phyloP scores from a whole-genome alignment of 2,888 invertebrate species.

The Galerucella pusilla region DNA sequence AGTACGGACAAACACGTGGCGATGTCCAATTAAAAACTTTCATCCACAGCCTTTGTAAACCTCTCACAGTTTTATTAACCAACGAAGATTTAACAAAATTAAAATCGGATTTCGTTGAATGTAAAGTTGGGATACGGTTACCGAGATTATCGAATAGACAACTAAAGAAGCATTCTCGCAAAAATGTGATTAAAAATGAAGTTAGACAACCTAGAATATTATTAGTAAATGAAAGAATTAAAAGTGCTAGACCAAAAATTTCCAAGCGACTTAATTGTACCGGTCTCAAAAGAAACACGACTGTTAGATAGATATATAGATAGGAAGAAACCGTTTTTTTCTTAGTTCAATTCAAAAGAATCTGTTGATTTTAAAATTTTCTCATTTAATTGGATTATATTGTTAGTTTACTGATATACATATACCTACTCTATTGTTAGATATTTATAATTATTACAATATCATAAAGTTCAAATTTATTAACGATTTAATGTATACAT shows the following conservation, averaged over 20 bases:
- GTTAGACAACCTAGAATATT: neutral
- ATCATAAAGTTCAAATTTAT: neutral
- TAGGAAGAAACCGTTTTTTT: neutral
- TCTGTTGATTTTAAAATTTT: neutral
- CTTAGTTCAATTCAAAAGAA: neutral
- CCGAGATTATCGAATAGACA: constrained; percentile 20
- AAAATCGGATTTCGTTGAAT: constrained; percentile 14
- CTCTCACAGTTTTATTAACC: constrained; percentile 17
- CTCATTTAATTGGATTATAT: neutral
- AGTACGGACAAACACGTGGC: constrained; percentile 21
- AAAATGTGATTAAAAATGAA: constrained; percentile 3
- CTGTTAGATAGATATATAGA: neutral
- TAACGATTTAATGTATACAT: too few relatives aligned
- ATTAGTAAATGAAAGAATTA: neutral
- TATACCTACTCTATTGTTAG: neutral
- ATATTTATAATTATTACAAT: constrained; percentile 2
- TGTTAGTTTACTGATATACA: neutral
- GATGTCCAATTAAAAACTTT: constrained; percentile 15
- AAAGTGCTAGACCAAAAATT: neutral
- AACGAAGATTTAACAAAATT: constrained; percentile 27
- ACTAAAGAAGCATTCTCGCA: neutral
- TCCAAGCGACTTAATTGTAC: neutral
- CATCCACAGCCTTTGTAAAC: constrained; percentile 24
- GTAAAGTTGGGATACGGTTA: constrained; percentile 16
- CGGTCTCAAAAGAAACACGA: neutral